Evolutionary conservation across 2,113 vertebrate genomes (phyloP), one percentile per base, ranked within the genome.

Genomic region (Anas platyrhynchos): DNA sequence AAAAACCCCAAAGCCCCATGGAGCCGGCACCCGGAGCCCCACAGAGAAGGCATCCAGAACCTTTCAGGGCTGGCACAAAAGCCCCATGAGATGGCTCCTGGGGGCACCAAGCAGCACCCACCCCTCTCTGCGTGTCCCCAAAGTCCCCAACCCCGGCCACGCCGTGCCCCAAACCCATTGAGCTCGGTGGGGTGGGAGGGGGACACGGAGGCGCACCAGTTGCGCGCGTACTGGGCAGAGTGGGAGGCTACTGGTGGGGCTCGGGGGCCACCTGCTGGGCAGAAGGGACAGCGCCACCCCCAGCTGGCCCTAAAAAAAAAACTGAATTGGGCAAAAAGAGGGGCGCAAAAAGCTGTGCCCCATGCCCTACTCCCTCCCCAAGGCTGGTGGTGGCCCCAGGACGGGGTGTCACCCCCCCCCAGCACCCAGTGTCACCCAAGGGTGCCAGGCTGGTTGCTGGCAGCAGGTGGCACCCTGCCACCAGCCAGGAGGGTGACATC

Each of bases 251-350:
- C 86, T 67, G 85, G 56, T 50, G 96, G 31, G 73, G 75, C 86
- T 11, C 65, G 75, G 41, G 89, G 82, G 90, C 95, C 96, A 91
- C 86, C 96, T 96, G 89, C 63, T 31, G 96, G 95, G 87, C 76
- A 10, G 29, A 66, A 41, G 88, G 75, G 86, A 82, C 74, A 43
- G 58, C 41, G 94, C 84, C 92, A 84, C 16, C 66, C 62, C 44
- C 52, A 5, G 23, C 20, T 2, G 75, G 7, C 22, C n/a, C 44
- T 2, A 1, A 22, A 50, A 41, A 41, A 25, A 44, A 25, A 12
- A 25, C 17, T 5, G 16, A 61, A 8, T 6, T 7, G 50, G 38
- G 13, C 63, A 21, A 18, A 3, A 43, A 3, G 0, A 0, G 6
- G 36, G 34, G 38, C 3, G 5, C 11, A 8, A 1, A 18, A 23